Conservation (phyloP, 2,113 vertebrate species). For the Notarius quadriscutis region DNA sequence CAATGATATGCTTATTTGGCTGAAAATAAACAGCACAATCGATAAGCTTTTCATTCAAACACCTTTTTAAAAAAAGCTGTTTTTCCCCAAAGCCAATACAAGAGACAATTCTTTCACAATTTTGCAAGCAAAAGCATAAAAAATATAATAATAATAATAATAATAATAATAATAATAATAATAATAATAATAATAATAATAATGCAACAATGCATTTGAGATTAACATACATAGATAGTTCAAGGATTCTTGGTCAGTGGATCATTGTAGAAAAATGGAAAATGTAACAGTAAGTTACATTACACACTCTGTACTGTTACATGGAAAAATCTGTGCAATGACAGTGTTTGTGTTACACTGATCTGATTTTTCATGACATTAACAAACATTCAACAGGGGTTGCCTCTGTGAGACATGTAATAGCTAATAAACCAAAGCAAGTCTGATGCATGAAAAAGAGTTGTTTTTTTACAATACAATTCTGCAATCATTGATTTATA, state of each 20-base stretch:
- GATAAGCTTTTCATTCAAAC: constrained; percentile 31
- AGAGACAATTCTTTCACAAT: constrained; percentile 36
- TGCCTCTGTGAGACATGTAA: not conserved
- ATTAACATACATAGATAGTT: not conserved
- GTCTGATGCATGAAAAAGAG: not conserved
- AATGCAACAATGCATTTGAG: constrained; percentile 44
- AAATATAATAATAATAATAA: too few relatives aligned
- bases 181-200: not conserved
- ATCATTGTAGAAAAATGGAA: not conserved
- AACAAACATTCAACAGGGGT: not conserved
- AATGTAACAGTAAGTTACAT: not conserved
- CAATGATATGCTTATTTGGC: constrained; percentile 1
- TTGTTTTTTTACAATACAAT: not conserved
- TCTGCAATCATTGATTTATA: not conserved
- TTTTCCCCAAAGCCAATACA: not conserved
- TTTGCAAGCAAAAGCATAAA: constrained; percentile 4
- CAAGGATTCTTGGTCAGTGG: not conserved
- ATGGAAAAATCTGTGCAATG: not conserved
- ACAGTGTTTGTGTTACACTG: not conserved
- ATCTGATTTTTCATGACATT: not conserved
- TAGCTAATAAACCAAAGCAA: not conserved
- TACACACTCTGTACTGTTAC: not conserved
- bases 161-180: too few relatives aligned
- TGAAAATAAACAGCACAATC: constrained; percentile 20
- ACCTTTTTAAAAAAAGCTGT: not conserved